Percentiles rank a stretch among this genome's conserved stretches.
phyloP scores from a whole-genome alignment of 2,797 vertebrate species.

The Hippoglossus hippoglossus region DNA sequence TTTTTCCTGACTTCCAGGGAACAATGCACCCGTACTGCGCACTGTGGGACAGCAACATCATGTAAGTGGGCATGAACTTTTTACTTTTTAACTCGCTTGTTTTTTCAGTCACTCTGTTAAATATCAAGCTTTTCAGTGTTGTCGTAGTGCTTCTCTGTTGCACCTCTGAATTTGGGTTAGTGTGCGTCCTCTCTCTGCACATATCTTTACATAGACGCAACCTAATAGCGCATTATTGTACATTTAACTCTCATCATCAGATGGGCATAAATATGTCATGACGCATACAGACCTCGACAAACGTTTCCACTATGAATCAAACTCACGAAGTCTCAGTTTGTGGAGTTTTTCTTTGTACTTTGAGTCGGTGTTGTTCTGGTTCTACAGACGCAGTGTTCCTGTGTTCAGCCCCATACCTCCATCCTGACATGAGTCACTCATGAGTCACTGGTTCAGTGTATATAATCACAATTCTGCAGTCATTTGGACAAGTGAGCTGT shows the following conservation, averaged over 20 bases:
- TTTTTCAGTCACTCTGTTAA: background rate
- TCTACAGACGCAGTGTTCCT: background rate
- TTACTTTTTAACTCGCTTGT: background rate
- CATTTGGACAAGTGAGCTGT: background rate
- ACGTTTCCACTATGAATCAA: no score
- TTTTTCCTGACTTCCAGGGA: conserved; percentile 85
- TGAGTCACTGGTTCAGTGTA: conserved; percentile 20
- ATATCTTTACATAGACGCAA: no score
- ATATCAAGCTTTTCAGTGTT: background rate
- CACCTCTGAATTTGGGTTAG: background rate
- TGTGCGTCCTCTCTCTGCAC: background rate
- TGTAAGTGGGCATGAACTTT: conserved; percentile 88
- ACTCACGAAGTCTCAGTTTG: no score
- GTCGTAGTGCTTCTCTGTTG: background rate
- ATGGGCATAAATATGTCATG: background rate
- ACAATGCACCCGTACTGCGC: conserved; percentile 97
- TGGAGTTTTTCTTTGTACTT: background rate
- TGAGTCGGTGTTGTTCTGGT: background rate
- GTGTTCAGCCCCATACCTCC: conserved; percentile 28
- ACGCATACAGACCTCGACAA: background rate
- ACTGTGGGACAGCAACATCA: conserved; percentile 94
- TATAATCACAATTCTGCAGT: conserved; percentile 13
- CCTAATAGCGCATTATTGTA: background rate
- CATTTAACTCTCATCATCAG: conserved; percentile 1
- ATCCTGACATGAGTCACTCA: no score